Conservation (phyloP, 2,888 invertebrate genomes). For the Heliconius ethilla region DNA sequence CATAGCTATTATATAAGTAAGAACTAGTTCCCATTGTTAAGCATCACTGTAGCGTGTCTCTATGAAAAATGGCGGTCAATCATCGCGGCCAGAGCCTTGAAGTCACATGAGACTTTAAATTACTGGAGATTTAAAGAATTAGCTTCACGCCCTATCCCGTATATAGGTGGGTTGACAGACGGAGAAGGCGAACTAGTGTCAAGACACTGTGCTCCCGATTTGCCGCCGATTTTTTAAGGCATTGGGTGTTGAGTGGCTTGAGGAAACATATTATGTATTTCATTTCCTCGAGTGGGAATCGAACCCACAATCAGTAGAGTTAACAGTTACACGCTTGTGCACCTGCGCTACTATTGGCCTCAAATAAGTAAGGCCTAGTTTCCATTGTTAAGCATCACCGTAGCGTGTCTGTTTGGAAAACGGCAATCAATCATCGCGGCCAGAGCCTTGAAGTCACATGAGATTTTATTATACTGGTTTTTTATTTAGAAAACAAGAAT, state of each 20-base stretch:
- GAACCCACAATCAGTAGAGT: no score
- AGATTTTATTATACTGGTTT: not conserved
- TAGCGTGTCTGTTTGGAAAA: conserved; percentile 32
- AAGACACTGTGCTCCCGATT: no score
- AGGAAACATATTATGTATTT: no score
- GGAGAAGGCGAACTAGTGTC: no score
- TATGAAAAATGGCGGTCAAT: conserved; percentile 30
- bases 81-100: conserved; percentile 33
- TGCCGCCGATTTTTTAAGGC: no score
- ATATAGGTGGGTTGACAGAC: no score
- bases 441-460: conserved; percentile 33
- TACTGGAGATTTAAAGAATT: not conserved
- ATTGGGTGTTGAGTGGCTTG: no score
- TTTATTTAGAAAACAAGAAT: not conserved
- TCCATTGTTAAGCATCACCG: conserved; percentile 34
- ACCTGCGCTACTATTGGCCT: no score
- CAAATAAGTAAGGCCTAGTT: conserved; percentile 30
- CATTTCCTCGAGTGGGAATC: no score
- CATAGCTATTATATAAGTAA: conserved; percentile 33
- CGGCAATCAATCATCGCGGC: conserved; percentile 24
- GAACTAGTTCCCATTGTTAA: conserved; percentile 30
- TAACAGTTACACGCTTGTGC: no score
- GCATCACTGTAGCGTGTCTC: conserved; percentile 31
- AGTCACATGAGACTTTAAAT: not conserved
- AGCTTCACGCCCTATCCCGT: no score